These are phyloP conservation scores for Loxodonta africana DNA, from an alignment of 2,113 vertebrate genomes.

Conservation along the genomic window DNA sequence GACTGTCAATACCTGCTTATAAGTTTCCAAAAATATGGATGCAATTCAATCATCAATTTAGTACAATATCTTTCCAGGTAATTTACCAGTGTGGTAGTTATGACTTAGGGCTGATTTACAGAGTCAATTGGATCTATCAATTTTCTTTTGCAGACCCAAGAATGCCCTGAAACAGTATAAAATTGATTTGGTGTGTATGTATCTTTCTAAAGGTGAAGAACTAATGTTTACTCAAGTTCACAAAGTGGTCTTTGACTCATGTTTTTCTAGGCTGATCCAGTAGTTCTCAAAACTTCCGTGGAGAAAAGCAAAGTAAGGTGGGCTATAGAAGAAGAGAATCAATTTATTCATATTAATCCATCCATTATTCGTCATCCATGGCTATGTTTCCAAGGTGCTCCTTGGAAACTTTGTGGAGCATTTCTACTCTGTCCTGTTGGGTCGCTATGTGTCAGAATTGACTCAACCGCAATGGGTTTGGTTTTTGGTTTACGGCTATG, in stretches of 20 bases:
- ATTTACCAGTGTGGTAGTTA: background rate
- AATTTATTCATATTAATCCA: background rate
- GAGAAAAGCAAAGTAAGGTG: background rate
- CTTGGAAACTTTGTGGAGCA: too few species aligned
- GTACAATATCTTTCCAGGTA: background rate
- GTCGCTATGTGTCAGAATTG: too few species aligned
- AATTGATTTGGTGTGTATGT: rapidly evolving
- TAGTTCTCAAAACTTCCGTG: background rate
- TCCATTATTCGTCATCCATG: background rate
- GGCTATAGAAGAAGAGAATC: background rate
- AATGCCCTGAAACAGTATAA: background rate
- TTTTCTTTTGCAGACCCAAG: background rate
- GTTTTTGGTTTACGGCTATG: too few species aligned
- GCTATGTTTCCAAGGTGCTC: background rate
- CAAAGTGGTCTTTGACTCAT: background rate
- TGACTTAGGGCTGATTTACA: background rate
- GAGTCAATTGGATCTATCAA: background rate
- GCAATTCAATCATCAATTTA: background rate
- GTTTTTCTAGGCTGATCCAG: background rate
- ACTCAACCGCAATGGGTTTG: too few species aligned
- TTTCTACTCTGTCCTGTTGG: too few species aligned
- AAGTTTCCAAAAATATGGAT: background rate
- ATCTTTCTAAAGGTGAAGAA: background rate
- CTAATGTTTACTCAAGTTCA: background rate
- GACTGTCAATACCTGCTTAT: background rate